Evolutionary conservation across 2,888 invertebrate genomes (phyloP), one percentile per base, ranked within the genome.

Genomic region (Sphaeridia pumilis): DNA sequence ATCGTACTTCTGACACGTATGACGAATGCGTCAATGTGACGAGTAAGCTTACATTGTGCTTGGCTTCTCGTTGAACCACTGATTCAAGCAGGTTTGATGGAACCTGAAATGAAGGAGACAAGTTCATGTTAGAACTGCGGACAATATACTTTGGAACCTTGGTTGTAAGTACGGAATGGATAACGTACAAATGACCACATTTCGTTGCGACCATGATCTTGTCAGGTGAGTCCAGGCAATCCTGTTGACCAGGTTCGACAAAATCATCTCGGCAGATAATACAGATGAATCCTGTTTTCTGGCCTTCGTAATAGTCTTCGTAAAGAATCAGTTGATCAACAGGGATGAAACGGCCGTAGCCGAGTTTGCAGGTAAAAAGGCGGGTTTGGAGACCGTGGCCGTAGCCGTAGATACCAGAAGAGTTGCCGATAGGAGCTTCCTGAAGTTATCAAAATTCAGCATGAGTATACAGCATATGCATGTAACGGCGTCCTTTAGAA

Each of bases 261-360:
- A 63, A 59, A 22, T 58, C 59, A 49, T 63, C 61, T 31, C 61
- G 51, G 36, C 61, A 63, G 42, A 63, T 61, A 12, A 63, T 54
- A 41, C 63, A 60, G 24, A 63, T 58, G 28, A 61, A 58, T 22
- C 59, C 56, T 3, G 58, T 57, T 36, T 56, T 59, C 5, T 54
- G 31, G n/a, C 52, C 53, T 21, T 59, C 59, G 42, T 57, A 54
- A 34, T 55, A 63, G 38, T 63, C 63, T 21, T 56, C 49, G 36
- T 58, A 56, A 10, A 60, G 48, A 4, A 63, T 47, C 14, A 63
- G 54, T 48, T 63, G 57, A 12, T 56, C 55, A 21, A 63, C 58
- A 2, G 63, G 58, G 10, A 63, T 49, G 38, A 61, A 63, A 14
- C 58, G 54, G 14, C 61, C 61, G 21, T 58, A 54, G 3, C 59